Evolutionary conservation across 2,797 vertebrate species (phyloP), one percentile per base, ranked within the genome.

Genomic region (Alauda arvensis): DNA sequence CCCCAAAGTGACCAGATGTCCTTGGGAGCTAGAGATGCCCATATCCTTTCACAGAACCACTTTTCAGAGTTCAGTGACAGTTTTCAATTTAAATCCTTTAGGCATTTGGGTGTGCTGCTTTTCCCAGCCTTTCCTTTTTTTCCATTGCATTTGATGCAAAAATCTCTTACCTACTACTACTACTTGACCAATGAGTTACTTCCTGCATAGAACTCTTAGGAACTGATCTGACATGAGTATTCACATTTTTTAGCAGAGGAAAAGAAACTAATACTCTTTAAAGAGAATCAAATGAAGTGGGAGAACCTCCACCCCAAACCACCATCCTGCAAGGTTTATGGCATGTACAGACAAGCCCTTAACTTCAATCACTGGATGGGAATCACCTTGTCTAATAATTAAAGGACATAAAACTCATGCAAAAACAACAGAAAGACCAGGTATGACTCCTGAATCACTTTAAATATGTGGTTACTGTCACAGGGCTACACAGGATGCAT

Each of bases 381-480:
- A 89, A 71, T 28, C 2, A 24, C 23, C n/a, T 53, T 33, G 17
- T 56, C 26, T 49, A 28, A 65, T 59, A 77, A 53, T 37, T 39
- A 65, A 80, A 16, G 8, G 26, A 10, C 43, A 57, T 25, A 43
- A 49, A 75, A 9, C 37, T 66, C 14, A 4, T 2, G 40, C 49
- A 37, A 59, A 85, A n/a, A 8, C 4, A 9, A 33, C 65, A 74
- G 14, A 33, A 55, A 55, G 29, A 59, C 8, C 8, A 18, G 6
- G 15, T 17, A 17, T 9, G 62, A 34, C 29, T 52, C 7, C 52
- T 12, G 24, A 29, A 21, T 25, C 52, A 33, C 23, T 33, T 63
- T 12, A 28, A 51, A 59, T 0, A 1, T 8, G 11, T 29, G 59
- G 4, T 13, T 43, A 4, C 5, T 37, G 14, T 16, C 49, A 52